A percentile compares a stretch with the other conserved stretches of the same genome.
These are phyloP conservation scores for Zingel zingel DNA, from an alignment of 2,113 vertebrate species.

Conservation along the genomic window DNA sequence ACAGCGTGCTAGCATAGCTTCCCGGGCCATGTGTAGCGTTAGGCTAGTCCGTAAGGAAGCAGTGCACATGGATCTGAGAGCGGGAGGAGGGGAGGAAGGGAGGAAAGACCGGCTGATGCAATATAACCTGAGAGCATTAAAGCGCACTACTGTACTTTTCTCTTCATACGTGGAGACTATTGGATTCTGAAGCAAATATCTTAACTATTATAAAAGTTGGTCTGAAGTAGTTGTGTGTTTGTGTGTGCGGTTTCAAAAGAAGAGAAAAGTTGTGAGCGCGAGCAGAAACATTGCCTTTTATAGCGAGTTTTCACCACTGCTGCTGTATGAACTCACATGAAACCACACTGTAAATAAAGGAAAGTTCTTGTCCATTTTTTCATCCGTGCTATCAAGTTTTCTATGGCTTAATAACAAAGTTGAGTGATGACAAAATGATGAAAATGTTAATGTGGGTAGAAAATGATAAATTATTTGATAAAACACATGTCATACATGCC, in stretches of 20 bases:
- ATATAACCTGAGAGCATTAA: background rate
- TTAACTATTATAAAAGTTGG: too few relatives aligned
- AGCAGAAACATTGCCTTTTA: slow-evolving; percentile 53
- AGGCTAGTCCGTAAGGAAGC: background rate
- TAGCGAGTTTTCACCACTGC: slow-evolving; percentile 18
- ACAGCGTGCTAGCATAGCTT: background rate
- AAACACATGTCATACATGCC: background rate
- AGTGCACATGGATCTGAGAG: slow-evolving; percentile 4
- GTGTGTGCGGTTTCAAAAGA: background rate
- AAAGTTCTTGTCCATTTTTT: background rate
- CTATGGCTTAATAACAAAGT: background rate
- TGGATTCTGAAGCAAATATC: too few relatives aligned
- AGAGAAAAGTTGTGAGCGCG: background rate
- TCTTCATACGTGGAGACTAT: too few relatives aligned
- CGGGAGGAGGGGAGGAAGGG: too few relatives aligned
- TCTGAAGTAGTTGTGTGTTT: too few relatives aligned
- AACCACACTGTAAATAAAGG: background rate
- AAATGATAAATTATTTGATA: background rate
- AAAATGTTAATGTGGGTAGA: background rate
- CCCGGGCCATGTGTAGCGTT: background rate
- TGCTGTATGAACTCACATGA: background rate
- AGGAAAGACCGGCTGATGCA: slow-evolving; percentile 67
- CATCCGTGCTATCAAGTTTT: background rate
- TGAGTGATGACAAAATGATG: too few relatives aligned
- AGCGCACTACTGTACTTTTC: background rate